Conservation (phyloP, 2,888 invertebrate genomes). For the Nemapogon koenigi region DNA sequence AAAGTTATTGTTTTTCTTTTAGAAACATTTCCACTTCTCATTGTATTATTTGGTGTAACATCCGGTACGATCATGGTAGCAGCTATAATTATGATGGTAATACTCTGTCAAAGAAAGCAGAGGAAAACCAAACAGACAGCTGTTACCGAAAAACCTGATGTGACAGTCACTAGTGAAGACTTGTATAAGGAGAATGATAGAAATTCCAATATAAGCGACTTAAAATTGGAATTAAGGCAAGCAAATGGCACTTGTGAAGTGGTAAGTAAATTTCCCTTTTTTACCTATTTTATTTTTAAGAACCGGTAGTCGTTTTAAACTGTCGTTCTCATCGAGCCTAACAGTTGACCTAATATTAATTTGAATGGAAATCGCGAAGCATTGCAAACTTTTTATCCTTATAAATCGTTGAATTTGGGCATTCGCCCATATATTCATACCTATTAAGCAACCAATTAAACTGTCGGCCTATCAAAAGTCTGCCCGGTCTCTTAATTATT, state of each 20-base stretch:
- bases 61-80: slow-evolving; percentile 88
- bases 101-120: slow-evolving; percentile 76
- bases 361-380: no score
- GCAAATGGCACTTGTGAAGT: slow-evolving; percentile 81
- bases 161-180: slow-evolving; percentile 53
- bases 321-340: no score
- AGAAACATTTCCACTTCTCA: slow-evolving; percentile 79
- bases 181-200: slow-evolving; percentile 81
- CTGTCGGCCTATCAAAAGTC: no score
- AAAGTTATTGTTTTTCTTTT: slow-evolving; percentile 27
- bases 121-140: slow-evolving; percentile 59
- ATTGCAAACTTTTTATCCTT: no score
- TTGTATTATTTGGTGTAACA: slow-evolving; percentile 85
- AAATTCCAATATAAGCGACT: slow-evolving; percentile 90
- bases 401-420: no score
- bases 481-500: no score
- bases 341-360: no score
- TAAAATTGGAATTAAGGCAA: slow-evolving; percentile 88
- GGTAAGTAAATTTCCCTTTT: slow-evolving; percentile 46
- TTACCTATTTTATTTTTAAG: background rate
- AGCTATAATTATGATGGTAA: slow-evolving; percentile 82
- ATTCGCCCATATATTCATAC: no score
- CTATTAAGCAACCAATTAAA: no score
- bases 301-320: no score
- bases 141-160: slow-evolving; percentile 66